phyloP scores from a whole-genome alignment of 2,797 vertebrate genomes.

The Clarias fuscus region DNA sequence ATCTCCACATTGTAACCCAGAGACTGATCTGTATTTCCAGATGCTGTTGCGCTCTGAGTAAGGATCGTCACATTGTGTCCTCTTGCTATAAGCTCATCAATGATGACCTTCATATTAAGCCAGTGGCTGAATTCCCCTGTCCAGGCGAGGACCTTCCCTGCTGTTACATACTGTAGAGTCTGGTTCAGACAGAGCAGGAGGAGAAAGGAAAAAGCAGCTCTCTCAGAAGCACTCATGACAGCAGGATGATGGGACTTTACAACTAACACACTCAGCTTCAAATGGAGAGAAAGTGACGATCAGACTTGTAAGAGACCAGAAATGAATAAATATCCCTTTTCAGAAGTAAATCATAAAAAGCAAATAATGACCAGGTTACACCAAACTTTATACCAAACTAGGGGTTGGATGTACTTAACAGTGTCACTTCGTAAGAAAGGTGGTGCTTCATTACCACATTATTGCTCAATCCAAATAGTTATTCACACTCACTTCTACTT shows the following conservation, averaged over 20 bases:
- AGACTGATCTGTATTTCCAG: too few species aligned
- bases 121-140: too few species aligned
- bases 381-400: neutral
- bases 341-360: neutral
- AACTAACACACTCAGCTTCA: neutral
- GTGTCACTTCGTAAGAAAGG: too few species aligned
- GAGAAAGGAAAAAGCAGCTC: constrained; percentile 10
- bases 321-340: neutral
- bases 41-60: too few species aligned
- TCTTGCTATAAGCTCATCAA: too few species aligned
- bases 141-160: constrained; percentile 30
- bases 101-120: too few species aligned
- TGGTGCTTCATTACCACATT: neutral
- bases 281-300: neutral
- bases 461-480: neutral
- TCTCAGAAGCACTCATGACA: constrained; percentile 24
- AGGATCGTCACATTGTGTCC: too few species aligned
- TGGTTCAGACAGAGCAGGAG: constrained; percentile 33
- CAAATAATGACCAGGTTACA: neutral
- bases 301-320: neutral
- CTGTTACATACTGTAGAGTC: constrained; percentile 7
- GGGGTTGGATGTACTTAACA: neutral
- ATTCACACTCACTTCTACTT: neutral
- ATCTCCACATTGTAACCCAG: too few species aligned
- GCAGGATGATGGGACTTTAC: neutral